Percentiles rank a stretch among this genome's conserved stretches.
Conservation (phyloP, 2,888 invertebrate species). For the Cinara cedri region DNA sequence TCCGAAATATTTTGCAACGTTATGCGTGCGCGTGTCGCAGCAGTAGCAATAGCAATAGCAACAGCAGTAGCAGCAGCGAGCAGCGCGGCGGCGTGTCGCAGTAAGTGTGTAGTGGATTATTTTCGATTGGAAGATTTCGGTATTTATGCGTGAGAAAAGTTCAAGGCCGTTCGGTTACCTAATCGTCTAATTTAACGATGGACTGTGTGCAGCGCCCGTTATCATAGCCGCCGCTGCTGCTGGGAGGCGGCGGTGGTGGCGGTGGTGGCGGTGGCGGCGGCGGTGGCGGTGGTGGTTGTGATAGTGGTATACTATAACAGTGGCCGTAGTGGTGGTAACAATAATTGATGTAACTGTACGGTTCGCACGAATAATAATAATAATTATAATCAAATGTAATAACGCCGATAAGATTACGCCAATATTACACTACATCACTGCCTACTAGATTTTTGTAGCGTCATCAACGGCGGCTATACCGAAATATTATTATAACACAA, state of each 20-base stretch:
- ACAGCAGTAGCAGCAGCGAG: no score
- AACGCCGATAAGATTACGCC: not conserved
- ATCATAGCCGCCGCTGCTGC: not conserved
- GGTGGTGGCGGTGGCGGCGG: no score
- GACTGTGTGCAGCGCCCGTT: not conserved
- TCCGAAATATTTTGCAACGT: slow-evolving; percentile 15
- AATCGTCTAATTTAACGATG: not conserved
- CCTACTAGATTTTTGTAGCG: no score
- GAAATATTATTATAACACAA: no score
- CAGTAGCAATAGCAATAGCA: no score
- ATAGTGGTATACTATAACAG: no score
- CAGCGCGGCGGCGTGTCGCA: not conserved
- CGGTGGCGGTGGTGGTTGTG: no score
- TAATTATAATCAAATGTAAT: not conserved
- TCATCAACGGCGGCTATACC: no score
- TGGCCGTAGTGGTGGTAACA: no score
- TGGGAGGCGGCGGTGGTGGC: no score
- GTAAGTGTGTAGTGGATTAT: not conserved
- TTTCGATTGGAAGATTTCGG: not conserved
- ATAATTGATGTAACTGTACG: no score
- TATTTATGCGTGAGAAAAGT: slow-evolving; percentile 30
- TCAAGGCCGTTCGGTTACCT: slow-evolving; percentile 41
- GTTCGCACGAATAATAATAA: not conserved
- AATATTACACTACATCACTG: not conserved
- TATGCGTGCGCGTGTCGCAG: not conserved